A percentile compares a stretch with the other conserved stretches of the same genome.
phyloP scores from a whole-genome alignment of 1,140 invertebrate genomes.

The Musca vetustissima region DNA sequence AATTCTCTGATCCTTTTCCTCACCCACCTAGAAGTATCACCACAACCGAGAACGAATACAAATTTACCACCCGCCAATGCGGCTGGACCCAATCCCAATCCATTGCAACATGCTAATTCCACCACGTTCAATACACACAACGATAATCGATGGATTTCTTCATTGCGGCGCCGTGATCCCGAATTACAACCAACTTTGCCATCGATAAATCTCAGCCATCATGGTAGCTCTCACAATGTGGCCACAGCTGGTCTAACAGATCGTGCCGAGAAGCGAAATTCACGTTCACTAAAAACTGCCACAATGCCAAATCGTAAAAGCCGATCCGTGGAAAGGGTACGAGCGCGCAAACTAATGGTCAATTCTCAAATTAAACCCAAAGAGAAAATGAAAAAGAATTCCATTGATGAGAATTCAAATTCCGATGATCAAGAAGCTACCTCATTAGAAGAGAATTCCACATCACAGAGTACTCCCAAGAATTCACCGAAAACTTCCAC shows the following conservation, averaged over 20 bases:
- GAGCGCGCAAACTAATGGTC: slow-evolving; percentile 43
- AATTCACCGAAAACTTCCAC: slow-evolving; percentile 42
- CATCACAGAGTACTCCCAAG: slow-evolving; percentile 35
- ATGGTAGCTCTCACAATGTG: slow-evolving; percentile 46
- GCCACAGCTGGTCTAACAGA: slow-evolving; percentile 11
- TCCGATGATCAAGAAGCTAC: slow-evolving; percentile 55
- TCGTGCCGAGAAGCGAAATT: slow-evolving; percentile 35
- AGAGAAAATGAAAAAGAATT: slow-evolving; percentile 48
- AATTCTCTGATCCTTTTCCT: background rate
- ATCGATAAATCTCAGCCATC: slow-evolving; percentile 58
- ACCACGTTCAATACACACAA: slow-evolving; percentile 46
- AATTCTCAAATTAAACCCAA: slow-evolving; percentile 40
- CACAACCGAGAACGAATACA: slow-evolving; percentile 42
- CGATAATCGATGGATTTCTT: slow-evolving; percentile 56
- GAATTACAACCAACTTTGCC: slow-evolving; percentile 68
- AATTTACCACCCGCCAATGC: slow-evolving; percentile 25
- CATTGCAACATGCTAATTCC: slow-evolving; percentile 5
- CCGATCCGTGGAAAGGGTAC: slow-evolving; percentile 60
- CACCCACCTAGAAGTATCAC: slow-evolving; percentile 42
- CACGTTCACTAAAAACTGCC: slow-evolving; percentile 40
- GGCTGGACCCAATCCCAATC: slow-evolving; percentile 26
- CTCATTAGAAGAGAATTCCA: slow-evolving; percentile 52
- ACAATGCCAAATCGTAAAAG: slow-evolving; percentile 55
- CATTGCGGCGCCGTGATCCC: slow-evolving; percentile 65
- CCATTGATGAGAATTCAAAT: slow-evolving; percentile 52